Evolutionary conservation across 2,797 vertebrate genomes (phyloP), one percentile per base, ranked within the genome.

Genomic region (Enteromius afrohamiltoni): DNA sequence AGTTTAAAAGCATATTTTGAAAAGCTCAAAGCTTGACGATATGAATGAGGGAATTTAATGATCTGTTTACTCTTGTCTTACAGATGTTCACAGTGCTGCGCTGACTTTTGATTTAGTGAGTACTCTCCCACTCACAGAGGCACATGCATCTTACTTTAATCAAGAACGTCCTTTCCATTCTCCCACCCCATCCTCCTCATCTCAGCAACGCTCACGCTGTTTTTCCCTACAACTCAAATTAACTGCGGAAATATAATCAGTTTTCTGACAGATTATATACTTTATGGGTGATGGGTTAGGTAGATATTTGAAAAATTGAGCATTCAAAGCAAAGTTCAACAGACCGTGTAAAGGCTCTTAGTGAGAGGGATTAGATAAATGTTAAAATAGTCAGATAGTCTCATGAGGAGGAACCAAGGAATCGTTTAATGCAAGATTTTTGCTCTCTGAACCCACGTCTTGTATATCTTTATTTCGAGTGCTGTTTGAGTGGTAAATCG

Each of bases 271-370:
- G 90, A 91, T 90, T 91, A 84, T 86, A 82, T 60, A 79, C 94
- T 94, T 94, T 89, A 92, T 91, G 86, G 92, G 91, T 92, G 95
- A 95, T 94, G 92, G 93, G 92, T 91, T 90, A 92, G 91, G 90
- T 93, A 92, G 89, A 89, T 88, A 94, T 93, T 92, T 93, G 80
- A 87, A 93, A 94, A 93, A 93, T 91, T 88, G 91, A 91, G 88
- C 88, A 79, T 85, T 88, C 53, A 70, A 83, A 60, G 42, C 82
- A 87, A 26, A 79, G 79, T 85, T 90, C 89, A 91, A 47, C 82
- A 86, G 88, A 87, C 83, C 88, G 85, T 88, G 86, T 55, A 5
- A 67, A 71, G 76, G 87, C 45, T 55, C 89, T 91, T 90, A 90
- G 79, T 0, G 49, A 69, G 75, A 82, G 53, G 19, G 19, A 49